phyloP scores from a whole-genome alignment of 92 coral and sea anemone genomes.

The Muricea muricata region DNA sequence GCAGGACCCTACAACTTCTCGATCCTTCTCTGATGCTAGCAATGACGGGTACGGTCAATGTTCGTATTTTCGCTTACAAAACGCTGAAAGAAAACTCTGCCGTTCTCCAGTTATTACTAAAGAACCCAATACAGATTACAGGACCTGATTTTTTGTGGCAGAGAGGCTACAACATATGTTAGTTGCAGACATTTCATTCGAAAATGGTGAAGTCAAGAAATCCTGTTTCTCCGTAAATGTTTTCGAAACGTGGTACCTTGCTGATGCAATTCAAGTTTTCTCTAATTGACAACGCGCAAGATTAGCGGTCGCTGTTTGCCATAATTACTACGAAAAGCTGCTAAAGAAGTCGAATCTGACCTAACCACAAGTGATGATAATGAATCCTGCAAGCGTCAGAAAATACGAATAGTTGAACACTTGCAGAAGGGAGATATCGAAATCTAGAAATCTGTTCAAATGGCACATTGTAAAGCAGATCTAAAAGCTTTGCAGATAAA shows the following conservation, averaged over 20 bases:
- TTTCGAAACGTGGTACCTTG: too few species aligned
- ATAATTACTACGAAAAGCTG: background rate
- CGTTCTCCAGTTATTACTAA: background rate
- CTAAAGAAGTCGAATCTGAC: too few species aligned
- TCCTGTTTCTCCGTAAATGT: too few species aligned
- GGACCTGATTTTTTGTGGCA: background rate
- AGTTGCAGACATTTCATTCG: background rate
- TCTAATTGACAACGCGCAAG: too few species aligned
- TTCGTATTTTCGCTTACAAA: conserved; percentile 2
- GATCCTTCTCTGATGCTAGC: conserved; percentile 26
- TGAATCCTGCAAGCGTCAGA: background rate
- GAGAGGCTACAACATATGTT: background rate
- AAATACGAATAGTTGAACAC: background rate
- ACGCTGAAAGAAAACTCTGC: background rate
- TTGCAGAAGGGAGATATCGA: conserved; percentile 6
- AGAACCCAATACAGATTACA: background rate
- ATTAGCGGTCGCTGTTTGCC: background rate
- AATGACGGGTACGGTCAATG: conserved; percentile 14
- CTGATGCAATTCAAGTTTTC: too few species aligned
- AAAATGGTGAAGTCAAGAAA: background rate
- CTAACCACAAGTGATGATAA: background rate
- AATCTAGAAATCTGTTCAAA: conserved; percentile 6
- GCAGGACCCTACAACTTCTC: conserved; percentile 14
- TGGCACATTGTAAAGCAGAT: background rate
- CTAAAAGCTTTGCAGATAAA: background rate